Percentiles rank a stretch among this genome's conserved stretches.
Evolutionary conservation across 2,888 invertebrate species (phyloP).

Genomic region (Antheraea assamensis): DNA sequence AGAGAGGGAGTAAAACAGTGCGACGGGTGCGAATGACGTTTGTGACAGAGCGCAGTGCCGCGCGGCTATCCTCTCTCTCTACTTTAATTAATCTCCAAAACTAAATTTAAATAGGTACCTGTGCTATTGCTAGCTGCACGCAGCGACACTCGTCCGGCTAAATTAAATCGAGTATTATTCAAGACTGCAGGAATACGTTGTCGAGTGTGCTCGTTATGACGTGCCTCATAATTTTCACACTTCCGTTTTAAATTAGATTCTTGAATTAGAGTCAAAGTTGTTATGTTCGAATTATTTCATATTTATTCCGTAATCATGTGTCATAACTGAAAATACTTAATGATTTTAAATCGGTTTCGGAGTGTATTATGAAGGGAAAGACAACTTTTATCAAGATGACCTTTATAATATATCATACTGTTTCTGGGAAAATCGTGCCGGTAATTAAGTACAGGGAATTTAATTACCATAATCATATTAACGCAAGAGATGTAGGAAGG

Average conservation of each 20-base stretch:
- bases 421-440: neutral
- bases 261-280: slow-evolving; percentile 11
- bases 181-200: slow-evolving; percentile 47
- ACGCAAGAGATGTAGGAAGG: too few species aligned
- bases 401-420: neutral
- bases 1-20: slow-evolving; percentile 71
- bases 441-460: slow-evolving; percentile 6
- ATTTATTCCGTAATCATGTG: neutral
- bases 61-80: slow-evolving; percentile 46
- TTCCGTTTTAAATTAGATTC: slow-evolving; percentile 18
- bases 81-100: slow-evolving; percentile 75
- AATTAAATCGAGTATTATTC: slow-evolving; percentile 60
- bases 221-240: slow-evolving; percentile 47
- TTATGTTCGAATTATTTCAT: neutral
- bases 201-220: slow-evolving; percentile 45
- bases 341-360: neutral
- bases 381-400: neutral
- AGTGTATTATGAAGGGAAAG: neutral
- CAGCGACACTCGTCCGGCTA: slow-evolving; percentile 45
- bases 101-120: slow-evolving; percentile 70
- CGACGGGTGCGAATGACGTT: slow-evolving; percentile 70
- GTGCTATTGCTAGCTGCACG: slow-evolving; percentile 48
- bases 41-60: slow-evolving; percentile 58
- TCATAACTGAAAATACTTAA: neutral
- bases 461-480: slow-evolving; percentile 9